Base-by-base conservation (phyloP, 2,797 vertebrate genomes). In the Antrozous pallidus region DNA sequence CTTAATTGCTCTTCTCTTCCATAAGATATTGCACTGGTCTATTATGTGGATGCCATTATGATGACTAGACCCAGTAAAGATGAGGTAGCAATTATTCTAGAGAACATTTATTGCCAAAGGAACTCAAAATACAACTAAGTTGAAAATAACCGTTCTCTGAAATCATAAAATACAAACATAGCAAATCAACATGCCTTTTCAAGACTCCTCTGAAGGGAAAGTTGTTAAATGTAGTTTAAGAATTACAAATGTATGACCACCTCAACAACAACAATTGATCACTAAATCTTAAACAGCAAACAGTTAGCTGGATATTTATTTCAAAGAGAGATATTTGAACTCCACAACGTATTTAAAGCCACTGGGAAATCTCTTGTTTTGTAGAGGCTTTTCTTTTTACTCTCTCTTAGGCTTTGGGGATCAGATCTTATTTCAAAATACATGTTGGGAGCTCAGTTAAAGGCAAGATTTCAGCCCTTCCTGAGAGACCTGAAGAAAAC, bases 381-480 rank as follows among this genome's bases (percentile, higher is more conserved):
- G 36, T 47, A 81, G 81, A 86, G 12, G 24, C 7, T 77, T 93
- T 82, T 71, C 33, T 83, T 88, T 95, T 47, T 73, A 18, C 6
- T 24, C 10, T 87, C 47, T 67, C 20, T 47, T 10, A 81, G 56
- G n/a, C 58, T 96, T 95, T 91, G 24, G 31, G 56, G 47, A 91
- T 38, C 61, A 75, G 26, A 3, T 87, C 49, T 95, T 24, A 38
- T 90, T 69, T 94, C 63, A 89, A 77, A 96, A 96, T 71, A n/a
- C 67, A 58, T 70, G 22, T 73, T 0, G 10, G 58, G 26, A 86
- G n/a, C 47, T 93, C 36, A 20, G 70, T 24, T 61, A 82, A 92
- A 87, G 51, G 38, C 63, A 79, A 51, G n/a, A 71, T 65, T 26
- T 91, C 85, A 89, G 56, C 24, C 28, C 12, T 79, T 85, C 8